Conservation (phyloP, 1,140 invertebrate genomes). For the Oryzaephilus surinamensis region DNA sequence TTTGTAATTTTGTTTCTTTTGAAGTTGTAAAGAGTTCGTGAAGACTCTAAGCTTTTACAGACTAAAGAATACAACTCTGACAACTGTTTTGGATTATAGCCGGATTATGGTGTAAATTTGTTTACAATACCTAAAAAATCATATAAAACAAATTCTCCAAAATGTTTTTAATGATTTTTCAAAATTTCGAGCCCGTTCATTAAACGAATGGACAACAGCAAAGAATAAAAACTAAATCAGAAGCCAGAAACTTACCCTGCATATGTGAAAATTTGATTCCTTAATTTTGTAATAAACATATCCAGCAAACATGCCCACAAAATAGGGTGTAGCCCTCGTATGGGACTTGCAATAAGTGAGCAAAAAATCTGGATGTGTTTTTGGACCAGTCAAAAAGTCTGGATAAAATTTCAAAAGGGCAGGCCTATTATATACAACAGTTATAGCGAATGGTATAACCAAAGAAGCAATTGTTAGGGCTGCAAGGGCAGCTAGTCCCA, state of each 20-base stretch:
- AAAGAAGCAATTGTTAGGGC: conserved; percentile 23
- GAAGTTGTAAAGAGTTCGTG: no score
- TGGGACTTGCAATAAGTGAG: conserved; percentile 44
- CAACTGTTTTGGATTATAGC: no score
- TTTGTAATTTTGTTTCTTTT: no score
- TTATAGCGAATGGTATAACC: conserved; percentile 38
- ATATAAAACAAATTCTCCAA: no score
- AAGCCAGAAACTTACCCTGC: conserved; percentile 36
- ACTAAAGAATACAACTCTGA: no score
- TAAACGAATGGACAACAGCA: no score
- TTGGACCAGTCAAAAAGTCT: conserved; percentile 40
- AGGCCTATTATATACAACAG: conserved; percentile 37
- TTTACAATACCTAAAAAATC: no score
- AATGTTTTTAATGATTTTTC: no score
- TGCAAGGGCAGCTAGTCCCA: conserved; percentile 18
- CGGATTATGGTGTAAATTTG: no score
- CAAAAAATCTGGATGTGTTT: conserved; percentile 37
- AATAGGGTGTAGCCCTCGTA: conserved; percentile 41
- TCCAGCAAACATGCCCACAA: conserved; percentile 43
- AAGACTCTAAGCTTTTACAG: no score
- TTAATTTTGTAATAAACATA: conserved; percentile 36
- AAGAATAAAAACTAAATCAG: no score
- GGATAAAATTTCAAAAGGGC: conserved; percentile 41
- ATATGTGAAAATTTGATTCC: conserved; percentile 27
- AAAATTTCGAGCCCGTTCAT: no score